A percentile compares a stretch with the other conserved stretches of the same genome.
These are phyloP conservation scores for Rhagonycha fulva DNA, from an alignment of 2,888 invertebrate species.

Conservation along the genomic window DNA sequence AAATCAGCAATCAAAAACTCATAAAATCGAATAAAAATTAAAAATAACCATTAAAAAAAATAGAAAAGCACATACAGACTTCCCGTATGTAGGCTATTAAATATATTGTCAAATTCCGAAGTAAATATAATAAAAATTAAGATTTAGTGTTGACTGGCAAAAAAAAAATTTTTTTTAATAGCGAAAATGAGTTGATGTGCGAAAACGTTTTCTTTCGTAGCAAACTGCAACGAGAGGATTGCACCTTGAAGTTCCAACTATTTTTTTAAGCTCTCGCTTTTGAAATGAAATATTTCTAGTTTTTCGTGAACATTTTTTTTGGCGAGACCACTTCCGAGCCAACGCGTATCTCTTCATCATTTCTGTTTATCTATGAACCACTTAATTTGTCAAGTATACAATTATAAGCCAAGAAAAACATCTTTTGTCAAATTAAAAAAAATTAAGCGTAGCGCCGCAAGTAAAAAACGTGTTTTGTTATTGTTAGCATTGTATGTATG, in stretches of 20 bases:
- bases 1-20: too few relatives aligned
- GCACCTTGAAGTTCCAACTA: not conserved
- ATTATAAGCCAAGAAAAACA: conserved; percentile 4
- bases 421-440: conserved; percentile 3
- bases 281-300: not conserved
- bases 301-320: not conserved
- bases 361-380: conserved; percentile 3
- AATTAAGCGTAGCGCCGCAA: not conserved
- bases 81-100: too few relatives aligned
- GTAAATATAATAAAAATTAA: too few relatives aligned
- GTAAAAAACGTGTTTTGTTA: not conserved
- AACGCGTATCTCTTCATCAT: not conserved
- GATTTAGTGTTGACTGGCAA: too few relatives aligned
- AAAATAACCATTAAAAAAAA: too few relatives aligned
- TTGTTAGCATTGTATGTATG: not conserved
- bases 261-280: not conserved
- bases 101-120: too few relatives aligned
- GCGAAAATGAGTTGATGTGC: too few relatives aligned
- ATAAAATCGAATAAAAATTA: too few relatives aligned
- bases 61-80: too few relatives aligned
- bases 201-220: too few relatives aligned
- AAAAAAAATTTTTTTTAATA: too few relatives aligned
- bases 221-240: too few relatives aligned
- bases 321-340: not conserved
- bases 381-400: conserved; percentile 4